Evolutionary conservation across 2,888 invertebrate genomes (phyloP).

Genomic region (Adelognathus sp.): DNA sequence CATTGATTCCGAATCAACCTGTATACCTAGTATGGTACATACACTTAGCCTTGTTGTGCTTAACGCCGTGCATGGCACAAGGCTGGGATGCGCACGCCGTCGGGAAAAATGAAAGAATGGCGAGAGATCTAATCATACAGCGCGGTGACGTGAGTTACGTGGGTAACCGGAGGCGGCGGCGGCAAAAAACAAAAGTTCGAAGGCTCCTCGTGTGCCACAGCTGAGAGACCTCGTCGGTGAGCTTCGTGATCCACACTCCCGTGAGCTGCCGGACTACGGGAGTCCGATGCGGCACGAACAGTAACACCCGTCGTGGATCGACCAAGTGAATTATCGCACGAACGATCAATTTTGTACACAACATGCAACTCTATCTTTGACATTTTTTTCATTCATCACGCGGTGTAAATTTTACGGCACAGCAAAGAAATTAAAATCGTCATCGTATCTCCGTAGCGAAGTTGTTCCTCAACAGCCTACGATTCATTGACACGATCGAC

Average conservation of each 20-base stretch:
- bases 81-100: conserved; percentile 30
- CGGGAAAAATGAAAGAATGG: conserved; percentile 59
- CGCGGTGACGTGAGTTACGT: conserved; percentile 74
- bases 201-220: conserved; percentile 9
- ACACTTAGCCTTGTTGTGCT: background rate
- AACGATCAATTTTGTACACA: conserved; percentile 73
- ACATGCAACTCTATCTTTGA: conserved; percentile 63
- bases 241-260: background rate
- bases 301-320: conserved; percentile 64
- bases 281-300: conserved; percentile 64
- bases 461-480: background rate
- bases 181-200: conserved; percentile 69
- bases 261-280: conserved; percentile 52
- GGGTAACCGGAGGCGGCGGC: conserved; percentile 67
- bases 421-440: background rate
- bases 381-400: conserved; percentile 13
- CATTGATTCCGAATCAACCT: too few relatives aligned
- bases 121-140: conserved; percentile 71
- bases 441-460: background rate
- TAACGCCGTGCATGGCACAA: conserved; percentile 26
- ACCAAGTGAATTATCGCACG: conserved; percentile 63
- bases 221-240: conserved; percentile 26
- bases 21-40: background rate
- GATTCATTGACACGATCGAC: background rate
- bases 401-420: conserved; percentile 15